phyloP scores from a whole-genome alignment of 1,140 invertebrate genomes.

The Adelges cooleyi region DNA sequence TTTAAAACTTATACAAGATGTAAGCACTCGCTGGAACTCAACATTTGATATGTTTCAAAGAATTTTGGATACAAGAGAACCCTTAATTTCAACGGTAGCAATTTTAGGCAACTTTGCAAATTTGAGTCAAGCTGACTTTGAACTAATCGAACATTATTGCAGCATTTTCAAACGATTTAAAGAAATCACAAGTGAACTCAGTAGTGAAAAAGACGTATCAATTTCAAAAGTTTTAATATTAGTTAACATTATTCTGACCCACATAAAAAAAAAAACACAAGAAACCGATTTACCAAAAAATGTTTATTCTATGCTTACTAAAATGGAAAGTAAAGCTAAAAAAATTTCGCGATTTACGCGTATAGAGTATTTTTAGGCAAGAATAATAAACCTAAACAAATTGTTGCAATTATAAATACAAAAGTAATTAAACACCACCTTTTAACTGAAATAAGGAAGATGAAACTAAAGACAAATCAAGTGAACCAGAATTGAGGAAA shows the following conservation, averaged over 20 bases:
- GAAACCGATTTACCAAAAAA: not conserved
- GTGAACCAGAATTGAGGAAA: too few species aligned
- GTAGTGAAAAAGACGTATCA: conserved; percentile 6
- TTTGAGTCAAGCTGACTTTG: conserved; percentile 2
- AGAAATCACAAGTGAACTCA: conserved; percentile 7
- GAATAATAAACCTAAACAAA: too few species aligned
- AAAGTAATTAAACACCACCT: too few species aligned
- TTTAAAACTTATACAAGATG: conserved; percentile 29
- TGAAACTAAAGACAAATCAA: too few species aligned
- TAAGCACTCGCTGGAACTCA: conserved; percentile 30
- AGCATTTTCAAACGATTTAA: conserved; percentile 23
- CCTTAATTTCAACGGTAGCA: conserved; percentile 7
- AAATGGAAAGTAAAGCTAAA: not conserved
- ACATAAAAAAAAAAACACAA: not conserved
- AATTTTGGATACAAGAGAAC: conserved; percentile 3
- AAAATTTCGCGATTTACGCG: too few species aligned
- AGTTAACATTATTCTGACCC: not conserved
- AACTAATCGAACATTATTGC: conserved; percentile 9
- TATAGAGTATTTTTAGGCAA: too few species aligned
- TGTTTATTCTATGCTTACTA: not conserved
- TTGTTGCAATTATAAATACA: too few species aligned
- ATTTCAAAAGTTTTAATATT: not conserved
- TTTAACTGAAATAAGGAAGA: too few species aligned
- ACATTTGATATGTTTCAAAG: conserved; percentile 27
- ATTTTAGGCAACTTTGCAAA: not conserved